A percentile compares a stretch with the other conserved stretches of the same genome.
Evolutionary conservation across 30 jellyfish, hydroid and myxozoan species (phyloP).

Genomic region (Sanderia malayensis): DNA sequence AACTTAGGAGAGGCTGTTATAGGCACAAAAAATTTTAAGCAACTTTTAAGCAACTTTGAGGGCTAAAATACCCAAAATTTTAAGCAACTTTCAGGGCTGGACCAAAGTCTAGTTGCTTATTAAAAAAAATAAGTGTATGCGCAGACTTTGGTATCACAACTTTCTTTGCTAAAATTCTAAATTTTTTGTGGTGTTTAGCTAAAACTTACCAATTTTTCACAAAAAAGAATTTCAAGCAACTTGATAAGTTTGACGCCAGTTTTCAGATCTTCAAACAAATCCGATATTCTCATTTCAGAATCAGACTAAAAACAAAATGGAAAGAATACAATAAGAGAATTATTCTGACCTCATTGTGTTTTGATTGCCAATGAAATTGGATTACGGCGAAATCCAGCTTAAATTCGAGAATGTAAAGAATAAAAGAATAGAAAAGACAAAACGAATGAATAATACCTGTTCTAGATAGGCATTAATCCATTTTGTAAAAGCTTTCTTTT

Average conservation of each 20-base stretch:
- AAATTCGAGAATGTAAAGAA: not conserved
- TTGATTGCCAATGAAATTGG: too few relatives aligned
- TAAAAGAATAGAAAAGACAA: not conserved
- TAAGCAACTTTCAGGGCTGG: too few relatives aligned
- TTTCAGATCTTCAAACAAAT: constrained; percentile 65
- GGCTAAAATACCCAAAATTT: too few relatives aligned
- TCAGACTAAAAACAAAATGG: constrained; percentile 32
- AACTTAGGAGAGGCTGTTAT: too few relatives aligned
- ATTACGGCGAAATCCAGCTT: not conserved
- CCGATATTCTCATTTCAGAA: constrained; percentile 50
- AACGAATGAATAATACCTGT: constrained; percentile 41
- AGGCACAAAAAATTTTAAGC: too few relatives aligned
- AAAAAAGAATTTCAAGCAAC: constrained; percentile 59
- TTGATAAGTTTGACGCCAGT: constrained; percentile 62
- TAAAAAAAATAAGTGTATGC: too few relatives aligned
- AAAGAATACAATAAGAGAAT: not conserved
- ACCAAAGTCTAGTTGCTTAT: too few relatives aligned
- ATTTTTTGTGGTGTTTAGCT: too few relatives aligned
- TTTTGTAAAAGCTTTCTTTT: constrained; percentile 72
- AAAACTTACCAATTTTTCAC: constrained; percentile 75
- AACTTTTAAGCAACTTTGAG: too few relatives aligned
- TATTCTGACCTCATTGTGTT: too few relatives aligned
- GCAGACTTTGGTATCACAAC: too few relatives aligned
- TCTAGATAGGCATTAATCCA: constrained; percentile 81
- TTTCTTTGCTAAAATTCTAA: too few relatives aligned